Base-by-base conservation (phyloP, 37 sponge, comb jelly and placozoan species). In the Beroe ovata region DNA sequence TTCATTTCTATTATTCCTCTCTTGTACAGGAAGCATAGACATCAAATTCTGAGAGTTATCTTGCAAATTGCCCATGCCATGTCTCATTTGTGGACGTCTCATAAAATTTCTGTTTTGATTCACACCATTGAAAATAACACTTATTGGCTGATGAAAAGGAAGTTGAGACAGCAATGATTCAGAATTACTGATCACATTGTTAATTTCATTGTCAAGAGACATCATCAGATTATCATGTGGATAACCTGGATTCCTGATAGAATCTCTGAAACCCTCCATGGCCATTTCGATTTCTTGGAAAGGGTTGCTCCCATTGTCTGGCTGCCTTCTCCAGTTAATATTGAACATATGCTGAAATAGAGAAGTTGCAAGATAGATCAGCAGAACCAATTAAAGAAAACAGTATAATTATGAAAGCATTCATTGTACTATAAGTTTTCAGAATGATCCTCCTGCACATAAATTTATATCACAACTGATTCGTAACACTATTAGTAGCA, bases 41-140 rank as follows among this genome's bases (percentile, higher is more conserved):
- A 77, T 77, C 25, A 77, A 26, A 29, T 77, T 77, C 3, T n/a
- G 35, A 21, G 84, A 77, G 23, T 77, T 77, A 23, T 77, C 84
- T n/a, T n/a, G n/a, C n/a, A n/a, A n/a, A 47, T 47, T 47, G 11
- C 11, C 54, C 6, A 16, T 11, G 11, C 11, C 11, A 47, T 47
- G 54, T 47, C 54, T 47, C 11, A 47, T 66, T 33, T 30, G 25
- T 2, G 18, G 69, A 30, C 19, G 18, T 29, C 36, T 66, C 8
- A 34, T 66, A 26, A 30, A 37, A 33, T 25, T 30, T 26, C 63
- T 25, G 26, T 61, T 20, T 11, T 32, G 16, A 30, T 30, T 25
- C 2, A 19, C 34, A 6, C 16, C 16, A 34, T 29, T 32, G 3
- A 14, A 14, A 29, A 11, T 11, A 47, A 47, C 35, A 66, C 34